phyloP scores from a whole-genome alignment of 1,140 invertebrate species.

The Zaprionus gabonicus region DNA sequence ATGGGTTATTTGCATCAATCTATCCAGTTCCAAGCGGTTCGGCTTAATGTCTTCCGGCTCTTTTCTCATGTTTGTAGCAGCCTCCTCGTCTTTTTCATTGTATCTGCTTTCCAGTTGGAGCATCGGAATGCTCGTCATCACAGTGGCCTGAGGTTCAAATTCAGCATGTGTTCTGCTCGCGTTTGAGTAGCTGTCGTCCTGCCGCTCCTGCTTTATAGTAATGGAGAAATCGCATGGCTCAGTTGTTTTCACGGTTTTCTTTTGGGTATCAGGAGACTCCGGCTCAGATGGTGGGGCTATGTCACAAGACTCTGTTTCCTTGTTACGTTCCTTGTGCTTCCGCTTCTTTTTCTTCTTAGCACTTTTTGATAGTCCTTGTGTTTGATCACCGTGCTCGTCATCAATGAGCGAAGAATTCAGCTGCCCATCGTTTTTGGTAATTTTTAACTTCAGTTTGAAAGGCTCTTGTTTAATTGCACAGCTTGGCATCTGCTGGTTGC shows the following conservation, averaged over 20 bases:
- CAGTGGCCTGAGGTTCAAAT: conserved; percentile 43
- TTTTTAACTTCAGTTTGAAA: conserved; percentile 75
- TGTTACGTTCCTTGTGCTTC: conserved; percentile 65
- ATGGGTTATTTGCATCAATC: conserved; percentile 69
- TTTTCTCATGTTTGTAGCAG: not conserved
- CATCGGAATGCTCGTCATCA: conserved; percentile 80
- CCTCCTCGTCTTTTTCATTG: conserved; percentile 9
- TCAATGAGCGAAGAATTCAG: conserved; percentile 78
- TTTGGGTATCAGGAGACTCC: not conserved
- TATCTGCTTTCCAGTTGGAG: conserved; percentile 60
- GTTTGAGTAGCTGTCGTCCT: conserved; percentile 34
- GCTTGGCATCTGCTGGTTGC: not conserved
- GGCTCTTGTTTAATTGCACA: conserved; percentile 64
- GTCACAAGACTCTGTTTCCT: conserved; percentile 26
- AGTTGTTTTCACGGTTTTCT: not conserved
- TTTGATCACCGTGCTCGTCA: conserved; percentile 52
- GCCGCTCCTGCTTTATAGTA: conserved; percentile 66
- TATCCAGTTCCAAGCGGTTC: conserved; percentile 73
- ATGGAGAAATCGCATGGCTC: conserved; percentile 6
- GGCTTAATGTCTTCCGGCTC: conserved; percentile 72
- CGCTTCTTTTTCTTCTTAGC: conserved; percentile 80
- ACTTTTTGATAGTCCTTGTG: conserved; percentile 25
- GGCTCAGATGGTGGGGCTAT: conserved; percentile 1
- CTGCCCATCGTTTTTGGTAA: conserved; percentile 79
- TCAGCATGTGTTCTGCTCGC: conserved; percentile 6